Percentiles rank a stretch among this genome's conserved stretches.
Conservation (phyloP, 2,113 vertebrate genomes). For the Gila orcuttii region DNA sequence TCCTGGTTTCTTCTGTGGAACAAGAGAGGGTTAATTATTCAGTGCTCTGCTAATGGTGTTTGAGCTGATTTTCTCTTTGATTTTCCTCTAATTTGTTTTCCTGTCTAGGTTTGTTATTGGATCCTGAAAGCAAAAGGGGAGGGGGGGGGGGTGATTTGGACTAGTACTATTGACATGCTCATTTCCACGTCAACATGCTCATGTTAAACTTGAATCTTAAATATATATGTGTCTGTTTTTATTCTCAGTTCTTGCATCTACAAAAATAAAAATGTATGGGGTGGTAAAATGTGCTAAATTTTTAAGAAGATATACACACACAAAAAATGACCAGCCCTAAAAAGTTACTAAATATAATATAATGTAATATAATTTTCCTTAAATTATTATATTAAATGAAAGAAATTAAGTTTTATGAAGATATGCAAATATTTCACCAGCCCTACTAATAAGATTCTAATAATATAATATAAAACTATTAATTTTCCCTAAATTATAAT, state of each 20-base stretch:
- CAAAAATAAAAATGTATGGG: background rate
- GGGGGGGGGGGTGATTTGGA: slow-evolving; percentile 28
- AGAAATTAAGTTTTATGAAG: background rate
- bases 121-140: slow-evolving; percentile 17
- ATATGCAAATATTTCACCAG: no score
- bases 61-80: slow-evolving; percentile 60
- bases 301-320: background rate
- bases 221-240: background rate
- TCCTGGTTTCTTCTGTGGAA: slow-evolving; percentile 45
- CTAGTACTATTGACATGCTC: background rate
- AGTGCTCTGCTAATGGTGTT: slow-evolving; percentile 61
- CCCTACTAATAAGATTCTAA: no score
- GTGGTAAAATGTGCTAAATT: background rate
- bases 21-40: slow-evolving; percentile 69
- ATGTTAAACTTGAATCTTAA: slow-evolving; percentile 5
- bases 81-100: slow-evolving; percentile 45
- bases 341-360: background rate
- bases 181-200: background rate
- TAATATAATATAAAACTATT: no score
- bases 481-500: no score
- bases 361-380: background rate
- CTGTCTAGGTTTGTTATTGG: slow-evolving; percentile 45
- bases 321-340: background rate
- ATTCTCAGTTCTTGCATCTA: background rate
- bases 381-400: background rate